A percentile compares a stretch with the other conserved stretches of the same genome.
Evolutionary conservation across 2,797 vertebrate genomes (phyloP).

Genomic region (Rhinogobio ventralis): DNA sequence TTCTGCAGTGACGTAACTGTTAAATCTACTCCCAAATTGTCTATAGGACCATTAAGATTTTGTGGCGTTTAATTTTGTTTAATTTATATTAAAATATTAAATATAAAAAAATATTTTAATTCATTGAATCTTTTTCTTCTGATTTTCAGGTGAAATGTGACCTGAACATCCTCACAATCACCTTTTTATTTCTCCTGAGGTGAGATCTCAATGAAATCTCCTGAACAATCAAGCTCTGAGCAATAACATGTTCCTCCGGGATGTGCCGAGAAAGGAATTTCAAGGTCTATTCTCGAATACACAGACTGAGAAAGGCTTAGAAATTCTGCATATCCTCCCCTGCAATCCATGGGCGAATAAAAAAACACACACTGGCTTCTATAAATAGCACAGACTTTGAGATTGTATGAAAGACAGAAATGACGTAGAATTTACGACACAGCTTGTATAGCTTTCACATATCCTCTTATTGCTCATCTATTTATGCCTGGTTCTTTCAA

Average conservation of each 20-base stretch:
- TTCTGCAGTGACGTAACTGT: background rate
- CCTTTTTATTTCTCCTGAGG: background rate
- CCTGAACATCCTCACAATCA: background rate
- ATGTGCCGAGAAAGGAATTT: background rate
- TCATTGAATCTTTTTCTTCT: too few species aligned
- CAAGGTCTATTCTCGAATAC: conserved; percentile 22
- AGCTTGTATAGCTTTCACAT: conserved; percentile 25
- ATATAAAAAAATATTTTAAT: too few species aligned
- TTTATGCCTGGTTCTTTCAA: background rate
- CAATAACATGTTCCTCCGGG: background rate
- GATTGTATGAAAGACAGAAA: conserved; percentile 34
- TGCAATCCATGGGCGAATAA: conserved; percentile 41
- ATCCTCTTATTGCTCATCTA: conserved; percentile 12
- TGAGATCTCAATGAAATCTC: background rate
- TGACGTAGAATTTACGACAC: conserved; percentile 41
- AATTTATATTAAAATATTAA: too few species aligned
- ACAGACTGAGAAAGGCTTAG: conserved; percentile 26
- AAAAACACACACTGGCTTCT: conserved; percentile 39
- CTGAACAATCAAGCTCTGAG: background rate
- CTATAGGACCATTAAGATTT: background rate
- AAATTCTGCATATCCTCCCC: conserved; percentile 31
- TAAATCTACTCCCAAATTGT: background rate
- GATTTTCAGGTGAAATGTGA: background rate
- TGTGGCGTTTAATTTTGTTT: background rate
- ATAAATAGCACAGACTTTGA: conserved; percentile 46